phyloP scores from a whole-genome alignment of 2,888 invertebrate species.

The Mythimna ferrago region DNA sequence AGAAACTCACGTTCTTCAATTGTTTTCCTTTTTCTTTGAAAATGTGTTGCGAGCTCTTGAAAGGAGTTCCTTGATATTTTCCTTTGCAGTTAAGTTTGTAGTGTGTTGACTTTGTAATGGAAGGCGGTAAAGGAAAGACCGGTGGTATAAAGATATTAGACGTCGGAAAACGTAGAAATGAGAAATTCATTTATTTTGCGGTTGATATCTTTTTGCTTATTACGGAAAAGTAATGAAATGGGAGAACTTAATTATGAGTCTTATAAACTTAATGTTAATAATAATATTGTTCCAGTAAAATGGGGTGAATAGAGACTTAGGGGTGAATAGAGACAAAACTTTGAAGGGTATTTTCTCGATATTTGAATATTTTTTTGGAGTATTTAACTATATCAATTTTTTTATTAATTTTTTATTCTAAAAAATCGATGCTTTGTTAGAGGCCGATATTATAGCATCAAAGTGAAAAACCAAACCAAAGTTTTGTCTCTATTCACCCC shows the following conservation, averaged over 20 bases:
- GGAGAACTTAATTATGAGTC: constrained; percentile 9
- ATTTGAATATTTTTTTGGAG: too few species aligned
- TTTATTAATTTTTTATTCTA: too few species aligned
- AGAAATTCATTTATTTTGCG: background rate
- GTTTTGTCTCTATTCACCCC: too few species aligned
- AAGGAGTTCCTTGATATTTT: constrained; percentile 20
- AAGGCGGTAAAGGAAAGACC: background rate
- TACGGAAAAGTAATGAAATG: background rate
- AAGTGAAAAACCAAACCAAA: too few species aligned
- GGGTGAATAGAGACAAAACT: too few species aligned
- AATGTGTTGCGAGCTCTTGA: constrained; percentile 12
- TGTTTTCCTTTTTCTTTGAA: constrained; percentile 20
- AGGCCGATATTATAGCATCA: too few species aligned
- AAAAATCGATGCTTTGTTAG: too few species aligned
- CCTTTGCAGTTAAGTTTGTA: constrained; percentile 32
- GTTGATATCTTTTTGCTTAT: background rate
- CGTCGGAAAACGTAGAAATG: constrained; percentile 18
- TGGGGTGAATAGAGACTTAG: too few species aligned
- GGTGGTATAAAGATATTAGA: constrained; percentile 5
- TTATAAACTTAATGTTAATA: background rate
- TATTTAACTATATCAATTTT: too few species aligned
- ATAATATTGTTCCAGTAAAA: too few species aligned
- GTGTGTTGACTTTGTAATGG: constrained; percentile 18
- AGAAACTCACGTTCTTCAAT: constrained; percentile 41
- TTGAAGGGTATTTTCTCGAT: too few species aligned